Evolutionary conservation across 2,888 invertebrate genomes (phyloP).

Genomic region (Byasa hedistus): DNA sequence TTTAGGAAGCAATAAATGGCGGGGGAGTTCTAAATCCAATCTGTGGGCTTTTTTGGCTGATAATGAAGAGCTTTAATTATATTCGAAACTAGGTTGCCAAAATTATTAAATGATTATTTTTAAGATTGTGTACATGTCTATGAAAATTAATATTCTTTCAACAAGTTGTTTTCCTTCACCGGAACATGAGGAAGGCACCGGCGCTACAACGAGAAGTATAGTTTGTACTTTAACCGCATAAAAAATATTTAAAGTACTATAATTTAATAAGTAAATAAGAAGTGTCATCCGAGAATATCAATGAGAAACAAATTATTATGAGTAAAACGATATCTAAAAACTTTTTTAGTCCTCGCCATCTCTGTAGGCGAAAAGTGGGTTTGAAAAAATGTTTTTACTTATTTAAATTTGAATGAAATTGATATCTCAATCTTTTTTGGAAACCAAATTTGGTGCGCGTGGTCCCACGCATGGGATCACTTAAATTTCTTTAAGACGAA

Average conservation of each 20-base stretch:
- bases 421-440: constrained; percentile 25
- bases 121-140: too few species aligned
- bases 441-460: constrained; percentile 11
- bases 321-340: background rate
- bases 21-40: too few species aligned
- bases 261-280: constrained; percentile 1
- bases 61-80: too few species aligned
- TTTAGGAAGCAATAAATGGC: too few species aligned
- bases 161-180: too few species aligned
- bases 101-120: too few species aligned
- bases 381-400: constrained; percentile 13
- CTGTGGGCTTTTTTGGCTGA: too few species aligned
- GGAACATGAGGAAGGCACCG: too few species aligned
- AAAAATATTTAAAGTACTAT: background rate
- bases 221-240: too few species aligned
- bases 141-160: too few species aligned
- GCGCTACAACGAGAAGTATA: too few species aligned
- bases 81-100: too few species aligned
- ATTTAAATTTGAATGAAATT: constrained; percentile 16
- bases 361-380: constrained; percentile 27
- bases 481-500: constrained; percentile 17
- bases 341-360: background rate
- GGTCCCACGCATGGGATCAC: constrained; percentile 17
- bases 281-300: background rate
- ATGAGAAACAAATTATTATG: background rate